A percentile compares a stretch with the other conserved stretches of the same genome.
These are phyloP conservation scores for Drosophila gunungcola DNA, from an alignment of 1,140 invertebrate genomes.

Conservation along the genomic window DNA sequence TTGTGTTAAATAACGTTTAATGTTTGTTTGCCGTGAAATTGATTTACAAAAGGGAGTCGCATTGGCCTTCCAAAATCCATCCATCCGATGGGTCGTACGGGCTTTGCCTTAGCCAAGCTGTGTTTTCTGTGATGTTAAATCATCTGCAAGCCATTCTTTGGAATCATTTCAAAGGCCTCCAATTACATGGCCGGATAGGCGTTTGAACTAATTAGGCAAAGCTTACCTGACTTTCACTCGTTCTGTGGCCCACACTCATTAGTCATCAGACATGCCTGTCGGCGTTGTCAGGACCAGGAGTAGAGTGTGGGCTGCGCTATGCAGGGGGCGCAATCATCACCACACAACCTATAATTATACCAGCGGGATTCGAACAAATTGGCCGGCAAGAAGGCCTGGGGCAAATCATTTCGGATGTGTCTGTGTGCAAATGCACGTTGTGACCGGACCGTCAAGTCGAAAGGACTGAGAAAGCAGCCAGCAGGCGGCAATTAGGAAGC, in stretches of 20 bases:
- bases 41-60: slow-evolving; percentile 58
- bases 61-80: background rate
- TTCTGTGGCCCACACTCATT: slow-evolving; percentile 34
- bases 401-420: slow-evolving; percentile 36
- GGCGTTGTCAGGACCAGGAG: slow-evolving; percentile 50
- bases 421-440: slow-evolving; percentile 48
- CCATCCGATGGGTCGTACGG: slow-evolving; percentile 3
- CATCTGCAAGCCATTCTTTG: slow-evolving; percentile 14
- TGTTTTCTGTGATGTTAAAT: slow-evolving; percentile 26
- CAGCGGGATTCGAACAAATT: slow-evolving; percentile 72
- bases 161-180: slow-evolving; percentile 23
- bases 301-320: background rate
- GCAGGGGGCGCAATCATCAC: slow-evolving; percentile 14
- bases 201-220: slow-evolving; percentile 69
- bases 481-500: slow-evolving; percentile 67
- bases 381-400: slow-evolving; percentile 32
- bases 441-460: slow-evolving; percentile 23
- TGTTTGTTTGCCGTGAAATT: slow-evolving; percentile 80
- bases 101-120: slow-evolving; percentile 1
- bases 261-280: slow-evolving; percentile 49
- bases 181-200: slow-evolving; percentile 56
- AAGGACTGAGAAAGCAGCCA: slow-evolving; percentile 5
- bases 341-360: slow-evolving; percentile 71
- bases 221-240: slow-evolving; percentile 60
- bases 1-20: slow-evolving; percentile 79